These are phyloP conservation scores for Hypselothyrea guttata DNA, from an alignment of 2,888 invertebrate species.

Conservation along the genomic window DNA sequence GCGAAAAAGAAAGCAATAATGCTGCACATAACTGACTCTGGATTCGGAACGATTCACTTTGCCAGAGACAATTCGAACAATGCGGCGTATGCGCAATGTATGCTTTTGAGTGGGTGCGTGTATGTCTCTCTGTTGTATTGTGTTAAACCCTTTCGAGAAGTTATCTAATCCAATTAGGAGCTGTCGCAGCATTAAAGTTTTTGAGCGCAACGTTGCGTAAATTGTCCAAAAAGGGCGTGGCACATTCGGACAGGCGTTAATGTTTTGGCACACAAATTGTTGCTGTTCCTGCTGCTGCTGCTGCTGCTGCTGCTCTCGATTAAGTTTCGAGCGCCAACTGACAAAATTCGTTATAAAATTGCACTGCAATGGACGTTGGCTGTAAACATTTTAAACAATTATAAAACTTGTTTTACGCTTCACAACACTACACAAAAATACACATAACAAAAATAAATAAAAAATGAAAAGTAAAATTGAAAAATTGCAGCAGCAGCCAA, in stretches of 20 bases:
- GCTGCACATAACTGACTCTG: slow-evolving; percentile 62
- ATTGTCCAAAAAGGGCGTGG: slow-evolving; percentile 39
- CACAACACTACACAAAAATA: slow-evolving; percentile 54
- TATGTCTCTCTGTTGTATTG: slow-evolving; percentile 18
- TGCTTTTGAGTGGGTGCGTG: slow-evolving; percentile 13
- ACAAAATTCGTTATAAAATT: slow-evolving; percentile 75
- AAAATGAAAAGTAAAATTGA: slow-evolving; percentile 17
- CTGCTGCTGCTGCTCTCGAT: slow-evolving; percentile 58
- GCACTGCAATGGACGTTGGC: slow-evolving; percentile 66
- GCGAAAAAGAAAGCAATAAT: slow-evolving; percentile 54
- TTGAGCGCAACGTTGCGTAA: slow-evolving; percentile 60
- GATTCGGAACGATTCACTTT: slow-evolving; percentile 58
- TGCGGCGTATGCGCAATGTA: slow-evolving; percentile 46
- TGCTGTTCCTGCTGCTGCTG: slow-evolving; percentile 30
- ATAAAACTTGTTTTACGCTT: slow-evolving; percentile 75
- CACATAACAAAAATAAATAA: slow-evolving; percentile 7
- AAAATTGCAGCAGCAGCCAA: slow-evolving; percentile 37
- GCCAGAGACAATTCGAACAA: slow-evolving; percentile 36
- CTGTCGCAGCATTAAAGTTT: slow-evolving; percentile 65
- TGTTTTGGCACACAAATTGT: slow-evolving; percentile 50
- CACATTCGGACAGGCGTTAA: slow-evolving; percentile 22
- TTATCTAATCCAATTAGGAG: slow-evolving; percentile 74
- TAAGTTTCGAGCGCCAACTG: slow-evolving; percentile 71
- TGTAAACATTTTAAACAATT: slow-evolving; percentile 73
- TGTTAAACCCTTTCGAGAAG: slow-evolving; percentile 67